Base-by-base conservation (phyloP, 2,113 vertebrate species). In the Bubo blakistoni region DNA sequence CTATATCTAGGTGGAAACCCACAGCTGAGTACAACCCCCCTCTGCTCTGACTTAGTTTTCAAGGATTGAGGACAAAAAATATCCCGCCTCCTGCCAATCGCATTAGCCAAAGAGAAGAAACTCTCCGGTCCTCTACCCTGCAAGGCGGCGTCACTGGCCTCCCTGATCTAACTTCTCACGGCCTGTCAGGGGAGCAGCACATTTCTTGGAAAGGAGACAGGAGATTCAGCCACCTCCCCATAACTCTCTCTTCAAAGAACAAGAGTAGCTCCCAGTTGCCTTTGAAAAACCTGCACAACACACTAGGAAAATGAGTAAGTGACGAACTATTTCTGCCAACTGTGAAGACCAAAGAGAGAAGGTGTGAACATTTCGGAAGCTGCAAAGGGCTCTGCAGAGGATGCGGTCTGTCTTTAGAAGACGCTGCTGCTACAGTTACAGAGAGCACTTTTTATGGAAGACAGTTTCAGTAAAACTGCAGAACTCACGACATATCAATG, bases 121-220 rank as follows among this genome's bases (percentile, higher is more conserved):
- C 21, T 16, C 63, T 30, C 54, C 40, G 54, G 29, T 42, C 16
- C 74, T 54, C 24, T 36, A 14, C 34, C 16, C 55, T 58, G 65
- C 34, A 46, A 2, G 2, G 2, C 0, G 0, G 25, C 7, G 4
- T 10, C 52, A 44, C 30, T 16, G 36, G 8, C 30, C 47, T 54
- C 88, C 59, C 55, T 25, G 13, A 36, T 17, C 15, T 40, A 36
- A 6, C 24, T 47, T 7, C 44, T 1, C 36, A 44, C 14, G 14
- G 52, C 18, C 54, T 29, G 11, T 5, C 21, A 32, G 17, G 26
- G 36, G 66, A 84, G 49, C 62, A 46, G 80, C 70, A 46, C n/a
- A 1, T 19, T 3, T 25, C 46, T 66, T n/a, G 38, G 86, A 26
- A 58, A 77, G 30, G 27, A 17, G 20, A 27, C 14, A 49, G 62